Evolutionary conservation across 2,888 invertebrate genomes (phyloP).

Genomic region (Cecidostiba fungosa): DNA sequence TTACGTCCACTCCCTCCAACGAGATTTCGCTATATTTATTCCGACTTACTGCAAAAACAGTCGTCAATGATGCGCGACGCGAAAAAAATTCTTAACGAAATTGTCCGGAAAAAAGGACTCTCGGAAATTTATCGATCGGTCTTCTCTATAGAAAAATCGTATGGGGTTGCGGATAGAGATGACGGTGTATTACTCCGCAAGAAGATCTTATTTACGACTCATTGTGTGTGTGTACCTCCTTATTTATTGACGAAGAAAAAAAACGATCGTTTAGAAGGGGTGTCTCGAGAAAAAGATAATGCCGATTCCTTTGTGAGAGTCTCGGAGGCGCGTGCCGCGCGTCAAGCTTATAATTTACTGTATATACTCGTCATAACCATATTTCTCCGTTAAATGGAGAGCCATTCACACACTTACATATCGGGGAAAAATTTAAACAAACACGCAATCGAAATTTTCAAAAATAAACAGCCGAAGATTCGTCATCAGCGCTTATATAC

Average conservation of each 20-base stretch:
- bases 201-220: slow-evolving; percentile 23
- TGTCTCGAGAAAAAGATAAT: slow-evolving; percentile 10
- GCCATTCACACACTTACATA: not conserved
- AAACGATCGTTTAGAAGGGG: slow-evolving; percentile 3
- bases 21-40: not conserved
- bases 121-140: slow-evolving; percentile 20
- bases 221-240: not conserved
- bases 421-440: not conserved
- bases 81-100: slow-evolving; percentile 18
- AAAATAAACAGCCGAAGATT: slow-evolving; percentile 22
- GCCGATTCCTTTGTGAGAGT: not conserved
- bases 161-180: slow-evolving; percentile 6
- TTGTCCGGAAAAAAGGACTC: not conserved
- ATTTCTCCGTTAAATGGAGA: not conserved
- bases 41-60: not conserved
- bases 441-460: not conserved
- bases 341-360: not conserved
- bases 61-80: slow-evolving; percentile 27
- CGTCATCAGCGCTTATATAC: slow-evolving; percentile 47
- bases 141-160: not conserved
- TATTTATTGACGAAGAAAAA: slow-evolving; percentile 1
- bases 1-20: slow-evolving; percentile 11
- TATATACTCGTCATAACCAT: not conserved
- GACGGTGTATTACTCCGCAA: not conserved
- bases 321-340: not conserved